Base-by-base conservation (phyloP, 1,140 invertebrate species). In the Drosophila truncata region DNA sequence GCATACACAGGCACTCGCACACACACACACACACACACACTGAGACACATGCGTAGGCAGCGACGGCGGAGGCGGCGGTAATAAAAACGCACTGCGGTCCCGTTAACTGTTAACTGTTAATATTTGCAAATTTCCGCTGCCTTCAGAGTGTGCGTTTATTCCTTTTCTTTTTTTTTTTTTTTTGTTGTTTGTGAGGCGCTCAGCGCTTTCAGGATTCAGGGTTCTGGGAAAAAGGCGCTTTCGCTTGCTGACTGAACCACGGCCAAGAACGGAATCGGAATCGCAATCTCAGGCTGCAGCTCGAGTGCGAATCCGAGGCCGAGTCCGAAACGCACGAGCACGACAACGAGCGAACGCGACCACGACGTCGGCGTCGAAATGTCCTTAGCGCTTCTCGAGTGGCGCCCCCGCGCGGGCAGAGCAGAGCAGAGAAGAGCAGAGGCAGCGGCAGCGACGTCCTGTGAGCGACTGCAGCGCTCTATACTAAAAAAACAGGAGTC, bases 351-450 rank as follows among this genome's bases (percentile, higher is more conserved):
- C 25, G 52, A 37, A 37, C 52, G 35, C 50, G 50, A 33, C 16
- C 52, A 18, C 52, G 50, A 35, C 50, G 52, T 37, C 52, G 52
- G 52, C 70, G 66, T 50, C 50, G 44, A 79, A 84, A 78, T 88
- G 81, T 88, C 84, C 84, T 88, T 88, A 77, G 42, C 63, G 63
- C 73, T 23, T 52, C 57, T 42, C 46, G 69, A 49, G 63, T 47
- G 46, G 75, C 83, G 70, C 73, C 74, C 69, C 65, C 59, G 82
- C 72, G 61, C 64, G 46, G 54, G 37, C 63, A 69, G 58, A 66
- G 52, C 50, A 33, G 61, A 58, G 57, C 74, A 69, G 64, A 61
- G 59, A 65, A 20, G 46, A 42, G 50, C 80, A 63, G 73, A 59
- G 55, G 58, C 66, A 33, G 62, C 54, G 72, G 74, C 71, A 44